Evolutionary conservation across 1,140 invertebrate species (phyloP).

Genomic region (Ostrea denselamellosa): DNA sequence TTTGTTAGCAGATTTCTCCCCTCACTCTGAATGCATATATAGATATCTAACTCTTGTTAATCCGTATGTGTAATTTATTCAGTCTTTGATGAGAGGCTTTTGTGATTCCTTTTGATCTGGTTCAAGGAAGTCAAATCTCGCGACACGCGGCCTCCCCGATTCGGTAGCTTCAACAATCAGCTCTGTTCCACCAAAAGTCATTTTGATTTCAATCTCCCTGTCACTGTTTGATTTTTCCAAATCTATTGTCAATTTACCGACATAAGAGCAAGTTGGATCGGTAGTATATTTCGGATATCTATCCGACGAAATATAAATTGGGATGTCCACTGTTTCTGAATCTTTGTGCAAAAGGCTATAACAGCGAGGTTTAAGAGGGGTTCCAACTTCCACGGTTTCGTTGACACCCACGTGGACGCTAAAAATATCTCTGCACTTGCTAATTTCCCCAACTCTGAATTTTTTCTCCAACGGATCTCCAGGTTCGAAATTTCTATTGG

Average conservation of each 20-base stretch:
- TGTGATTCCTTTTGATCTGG: conserved; percentile 59
- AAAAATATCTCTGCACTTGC: conserved; percentile 51
- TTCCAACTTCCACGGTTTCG: conserved; percentile 46
- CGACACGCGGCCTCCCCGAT: conserved; percentile 10
- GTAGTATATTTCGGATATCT: conserved; percentile 49
- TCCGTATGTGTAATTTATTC: too few species aligned
- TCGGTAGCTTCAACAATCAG: conserved; percentile 48
- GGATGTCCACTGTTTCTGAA: conserved; percentile 26
- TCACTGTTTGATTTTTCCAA: conserved; percentile 40
- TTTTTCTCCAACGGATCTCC: conserved; percentile 49
- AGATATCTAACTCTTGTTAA: too few species aligned
- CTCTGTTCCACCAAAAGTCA: conserved; percentile 59
- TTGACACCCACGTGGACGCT: conserved; percentile 46
- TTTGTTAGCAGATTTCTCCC: too few species aligned
- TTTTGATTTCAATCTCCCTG: conserved; percentile 46
- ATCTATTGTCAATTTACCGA: conserved; percentile 47
- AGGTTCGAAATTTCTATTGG: conserved; percentile 34
- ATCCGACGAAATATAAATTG: conserved; percentile 47
- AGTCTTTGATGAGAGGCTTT: neutral
- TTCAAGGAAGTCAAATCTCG: conserved; percentile 53
- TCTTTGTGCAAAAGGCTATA: conserved; percentile 48
- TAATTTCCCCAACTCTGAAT: conserved; percentile 7
- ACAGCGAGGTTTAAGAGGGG: conserved; percentile 40
- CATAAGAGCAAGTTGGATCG: conserved; percentile 44
- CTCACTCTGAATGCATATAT: too few species aligned